These are phyloP conservation scores for Rhimphoctona megacephalus DNA, from an alignment of 2,888 invertebrate genomes.

Conservation along the genomic window DNA sequence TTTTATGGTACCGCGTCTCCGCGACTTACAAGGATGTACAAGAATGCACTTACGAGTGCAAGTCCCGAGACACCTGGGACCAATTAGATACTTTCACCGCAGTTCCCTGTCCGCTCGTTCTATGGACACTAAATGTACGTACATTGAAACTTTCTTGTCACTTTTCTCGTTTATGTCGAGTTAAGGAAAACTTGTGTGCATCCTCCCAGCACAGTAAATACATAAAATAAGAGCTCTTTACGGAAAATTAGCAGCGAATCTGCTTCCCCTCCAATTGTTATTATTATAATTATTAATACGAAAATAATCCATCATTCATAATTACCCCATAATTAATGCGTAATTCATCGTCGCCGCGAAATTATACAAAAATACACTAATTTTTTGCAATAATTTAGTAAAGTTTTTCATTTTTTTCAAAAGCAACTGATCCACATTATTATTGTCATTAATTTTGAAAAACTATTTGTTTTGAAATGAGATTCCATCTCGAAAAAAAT, in stretches of 20 bases:
- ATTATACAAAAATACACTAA: not conserved
- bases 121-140: constrained; percentile 6
- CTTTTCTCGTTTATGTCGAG: constrained; percentile 46
- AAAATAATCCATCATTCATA: not conserved
- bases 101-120: constrained; percentile 26
- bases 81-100: constrained; percentile 69
- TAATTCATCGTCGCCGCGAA: not conserved
- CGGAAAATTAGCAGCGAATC: not conserved
- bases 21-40: constrained; percentile 55
- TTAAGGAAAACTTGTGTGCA: constrained; percentile 2
- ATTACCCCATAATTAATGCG: not conserved
- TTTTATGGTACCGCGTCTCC: constrained; percentile 32
- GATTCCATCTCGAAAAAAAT: not conserved
- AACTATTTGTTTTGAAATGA: not conserved
- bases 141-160: constrained; percentile 62
- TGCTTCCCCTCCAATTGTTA: not conserved
- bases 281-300: not conserved
- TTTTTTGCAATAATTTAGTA: not conserved
- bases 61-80: constrained; percentile 66
- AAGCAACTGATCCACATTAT: no score
- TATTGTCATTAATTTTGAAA: no score
- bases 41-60: constrained; percentile 65
- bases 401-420: no score
- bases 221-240: constrained; percentile 4
- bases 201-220: constrained; percentile 5